Evolutionary conservation across 1,140 invertebrate species (phyloP), one percentile per base, ranked within the genome.

Genomic region (Brachionus asplanchnoidis): DNA sequence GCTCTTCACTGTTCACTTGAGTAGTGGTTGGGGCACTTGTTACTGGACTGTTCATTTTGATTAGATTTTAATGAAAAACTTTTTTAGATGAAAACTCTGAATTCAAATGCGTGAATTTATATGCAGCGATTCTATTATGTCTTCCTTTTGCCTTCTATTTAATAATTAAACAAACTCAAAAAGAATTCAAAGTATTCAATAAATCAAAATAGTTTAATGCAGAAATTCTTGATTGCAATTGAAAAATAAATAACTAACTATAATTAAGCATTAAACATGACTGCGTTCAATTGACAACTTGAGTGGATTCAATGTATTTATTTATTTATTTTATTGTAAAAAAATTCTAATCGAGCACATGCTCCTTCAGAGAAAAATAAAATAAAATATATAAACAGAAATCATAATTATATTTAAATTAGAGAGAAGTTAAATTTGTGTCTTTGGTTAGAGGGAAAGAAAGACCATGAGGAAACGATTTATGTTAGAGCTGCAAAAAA

Each of bases 41-140:
- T 17, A 73, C 36, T 73, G 68, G 68, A 40, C 26, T 42, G 17
- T 73, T 42, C 68, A 73, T 73, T 73, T 73, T 73, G 68, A 20
- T 8, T 40, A 23, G 40, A 23, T 60, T 23, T 60, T 3, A 53
- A n/a, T 53, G 12, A 17, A 60, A 60, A 60, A 60, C 8, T 23
- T 60, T 60, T 20, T 60, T 26, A 23, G 8, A 60, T 60, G 44
- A 46, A 46, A 46, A 46, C 14, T 60, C 20, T 60, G 5, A 60
- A 60, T 20, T 60, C 53, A 20, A 20, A 60, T 60, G 8, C 53
- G 2, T 60, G 26, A 23, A 60, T 60, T 60, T 60, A 60, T 60
- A 60, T 60, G 53, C 53, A 60, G 7, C 23, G 53, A 1, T 60
- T 60, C 7, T 17, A 6, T n/a, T 14, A 9, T 60, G 6, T 60